Conservation (phyloP, 2,797 vertebrate genomes). For the Myiotriccus ornatus region DNA sequence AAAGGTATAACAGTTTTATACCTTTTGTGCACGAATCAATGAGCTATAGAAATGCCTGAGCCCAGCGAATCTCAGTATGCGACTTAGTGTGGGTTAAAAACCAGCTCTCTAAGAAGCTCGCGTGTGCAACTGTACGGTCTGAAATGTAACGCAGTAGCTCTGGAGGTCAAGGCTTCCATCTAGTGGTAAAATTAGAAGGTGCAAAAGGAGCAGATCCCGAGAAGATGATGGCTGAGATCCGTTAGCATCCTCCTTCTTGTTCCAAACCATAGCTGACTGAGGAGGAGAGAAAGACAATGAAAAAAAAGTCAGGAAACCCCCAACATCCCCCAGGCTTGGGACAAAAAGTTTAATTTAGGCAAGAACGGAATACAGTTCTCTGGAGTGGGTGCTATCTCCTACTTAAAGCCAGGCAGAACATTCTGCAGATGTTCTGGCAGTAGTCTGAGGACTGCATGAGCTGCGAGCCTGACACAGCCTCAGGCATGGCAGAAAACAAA, state of each 20-base stretch:
- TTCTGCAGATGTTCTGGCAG: background rate
- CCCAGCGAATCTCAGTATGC: background rate
- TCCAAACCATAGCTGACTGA: background rate
- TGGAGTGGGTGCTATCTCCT: background rate
- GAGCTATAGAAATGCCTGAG: background rate
- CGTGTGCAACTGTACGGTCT: rapidly evolving
- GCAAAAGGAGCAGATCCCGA: rapidly evolving
- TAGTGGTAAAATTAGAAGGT: constrained; percentile 19
- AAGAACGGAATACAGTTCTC: background rate
- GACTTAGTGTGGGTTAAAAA: rapidly evolving
- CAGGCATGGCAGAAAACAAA: background rate
- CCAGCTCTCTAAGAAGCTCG: rapidly evolving
- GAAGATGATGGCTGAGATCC: background rate
- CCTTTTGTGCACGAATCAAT: background rate
- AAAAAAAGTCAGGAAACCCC: background rate
- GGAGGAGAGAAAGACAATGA: background rate
- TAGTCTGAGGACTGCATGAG: rapidly evolving
- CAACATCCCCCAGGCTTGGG: background rate
- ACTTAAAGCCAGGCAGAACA: background rate
- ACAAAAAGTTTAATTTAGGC: background rate
- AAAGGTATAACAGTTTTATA: background rate
- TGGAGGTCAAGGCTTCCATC: constrained; percentile 54
- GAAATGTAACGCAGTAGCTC: background rate
- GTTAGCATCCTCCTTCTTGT: background rate
- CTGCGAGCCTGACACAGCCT: rapidly evolving